Evolutionary conservation across 2,113 vertebrate species (phyloP).

Genomic region (Spea multiplicata): DNA sequence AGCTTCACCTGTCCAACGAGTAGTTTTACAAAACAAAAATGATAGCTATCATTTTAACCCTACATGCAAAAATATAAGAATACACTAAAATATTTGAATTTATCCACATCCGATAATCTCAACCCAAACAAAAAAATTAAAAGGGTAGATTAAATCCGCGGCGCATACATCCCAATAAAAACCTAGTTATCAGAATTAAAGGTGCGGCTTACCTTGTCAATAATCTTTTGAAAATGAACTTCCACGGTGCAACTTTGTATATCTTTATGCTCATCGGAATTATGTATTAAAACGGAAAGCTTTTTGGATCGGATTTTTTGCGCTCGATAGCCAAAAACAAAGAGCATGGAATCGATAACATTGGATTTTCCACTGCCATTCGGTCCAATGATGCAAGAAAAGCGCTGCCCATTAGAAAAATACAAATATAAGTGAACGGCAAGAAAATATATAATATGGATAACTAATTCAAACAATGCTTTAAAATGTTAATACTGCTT

Average conservation of each 20-base stretch:
- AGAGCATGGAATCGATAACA: constrained; percentile 97
- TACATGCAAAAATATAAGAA: too few relatives aligned
- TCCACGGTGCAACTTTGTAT: constrained; percentile 93
- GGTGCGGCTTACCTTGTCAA: constrained; percentile 83
- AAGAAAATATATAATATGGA: neutral
- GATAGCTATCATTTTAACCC: too few relatives aligned
- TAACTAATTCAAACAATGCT: neutral
- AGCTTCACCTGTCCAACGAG: neutral
- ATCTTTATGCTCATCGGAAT: constrained; percentile 85
- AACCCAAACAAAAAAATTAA: too few relatives aligned
- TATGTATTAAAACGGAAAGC: constrained; percentile 93
- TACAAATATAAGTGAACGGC: neutral
- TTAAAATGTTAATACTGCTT: too few relatives aligned
- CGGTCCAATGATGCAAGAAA: constrained; percentile 96
- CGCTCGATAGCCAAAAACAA: constrained; percentile 97
- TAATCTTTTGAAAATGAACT: constrained; percentile 97
- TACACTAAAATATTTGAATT: too few relatives aligned
- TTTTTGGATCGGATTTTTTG: constrained; percentile 99
- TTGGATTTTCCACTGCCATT: constrained; percentile 99
- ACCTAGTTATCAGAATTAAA: neutral
- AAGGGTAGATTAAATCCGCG: too few relatives aligned
- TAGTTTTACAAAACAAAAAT: neutral
- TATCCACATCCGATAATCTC: too few relatives aligned
- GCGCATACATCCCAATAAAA: neutral
- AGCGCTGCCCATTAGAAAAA: constrained; percentile 73